These are phyloP conservation scores for Apaloderma vittatum DNA, from an alignment of 2,113 vertebrate genomes.

Conservation along the genomic window DNA sequence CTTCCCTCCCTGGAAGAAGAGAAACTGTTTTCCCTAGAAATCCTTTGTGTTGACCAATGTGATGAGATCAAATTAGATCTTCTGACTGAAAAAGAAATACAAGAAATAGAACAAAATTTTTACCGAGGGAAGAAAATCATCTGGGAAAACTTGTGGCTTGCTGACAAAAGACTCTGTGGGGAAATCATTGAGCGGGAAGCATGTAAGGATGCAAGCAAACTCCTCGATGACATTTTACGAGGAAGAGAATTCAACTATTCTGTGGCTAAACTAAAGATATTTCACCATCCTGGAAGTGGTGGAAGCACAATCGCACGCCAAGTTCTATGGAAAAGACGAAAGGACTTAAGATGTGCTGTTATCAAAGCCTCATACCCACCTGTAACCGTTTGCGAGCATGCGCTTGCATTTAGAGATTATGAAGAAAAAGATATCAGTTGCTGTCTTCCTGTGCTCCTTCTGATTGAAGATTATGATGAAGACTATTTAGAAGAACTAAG, in stretches of 20 bases:
- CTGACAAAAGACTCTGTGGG: slow-evolving; percentile 76
- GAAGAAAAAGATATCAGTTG: slow-evolving; percentile 78
- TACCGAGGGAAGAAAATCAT: slow-evolving; percentile 83
- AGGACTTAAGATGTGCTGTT: slow-evolving; percentile 80
- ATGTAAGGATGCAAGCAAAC: slow-evolving; percentile 61
- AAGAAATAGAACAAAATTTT: slow-evolving; percentile 78
- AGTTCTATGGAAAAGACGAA: slow-evolving; percentile 85
- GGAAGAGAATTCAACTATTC: slow-evolving; percentile 37
- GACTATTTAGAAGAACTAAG: slow-evolving; percentile 82
- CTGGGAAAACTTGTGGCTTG: slow-evolving; percentile 87
- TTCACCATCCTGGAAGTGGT: slow-evolving; percentile 89
- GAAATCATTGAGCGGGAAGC: slow-evolving; percentile 84
- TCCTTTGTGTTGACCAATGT: slow-evolving; percentile 82
- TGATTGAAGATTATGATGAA: slow-evolving; percentile 83
- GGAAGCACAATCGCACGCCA: slow-evolving; percentile 88
- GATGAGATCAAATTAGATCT: slow-evolving; percentile 68
- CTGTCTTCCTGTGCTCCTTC: slow-evolving; percentile 83
- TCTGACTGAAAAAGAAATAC: slow-evolving; percentile 65
- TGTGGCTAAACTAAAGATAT: slow-evolving; percentile 81
- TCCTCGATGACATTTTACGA: slow-evolving; percentile 64
- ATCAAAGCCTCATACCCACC: slow-evolving; percentile 75
- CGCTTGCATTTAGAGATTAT: slow-evolving; percentile 81
- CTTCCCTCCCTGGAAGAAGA: slow-evolving; percentile 80
- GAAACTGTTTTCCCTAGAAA: slow-evolving; percentile 81
- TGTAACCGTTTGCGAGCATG: slow-evolving; percentile 75